Conservation (phyloP, 2,888 invertebrate genomes). For the Metellina segmentata region DNA sequence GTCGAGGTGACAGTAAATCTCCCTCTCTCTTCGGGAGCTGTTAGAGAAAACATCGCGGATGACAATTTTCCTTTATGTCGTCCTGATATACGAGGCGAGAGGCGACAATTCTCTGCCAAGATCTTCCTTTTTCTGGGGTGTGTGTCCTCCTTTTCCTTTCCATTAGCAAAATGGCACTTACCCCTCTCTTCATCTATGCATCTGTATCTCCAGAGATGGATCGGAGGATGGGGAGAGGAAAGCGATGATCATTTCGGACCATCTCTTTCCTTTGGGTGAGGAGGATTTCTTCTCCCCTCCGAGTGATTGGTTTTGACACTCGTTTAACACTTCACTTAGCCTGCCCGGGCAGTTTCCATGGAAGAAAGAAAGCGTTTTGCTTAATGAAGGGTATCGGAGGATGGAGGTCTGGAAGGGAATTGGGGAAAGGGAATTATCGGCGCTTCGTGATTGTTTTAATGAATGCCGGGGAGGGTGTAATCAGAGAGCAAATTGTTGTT, state of each 20-base stretch:
- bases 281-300: constrained; percentile 8
- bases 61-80: constrained; percentile 61
- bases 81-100: constrained; percentile 56
- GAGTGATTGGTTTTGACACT: constrained; percentile 69
- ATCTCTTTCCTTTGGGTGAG: constrained; percentile 1
- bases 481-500: neutral
- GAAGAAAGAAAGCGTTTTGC: constrained; percentile 29
- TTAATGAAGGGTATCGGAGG: neutral
- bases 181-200: constrained; percentile 12
- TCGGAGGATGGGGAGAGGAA: constrained; percentile 4
- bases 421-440: neutral
- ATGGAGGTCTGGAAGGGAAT: neutral
- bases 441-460: neutral
- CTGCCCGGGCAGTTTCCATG: neutral
- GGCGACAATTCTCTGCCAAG: constrained; percentile 49
- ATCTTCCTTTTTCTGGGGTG: no score
- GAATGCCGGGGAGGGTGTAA: neutral
- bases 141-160: constrained; percentile 37
- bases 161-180: constrained; percentile 58
- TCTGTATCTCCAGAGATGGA: constrained; percentile 12
- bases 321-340: constrained; percentile 65
- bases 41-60: constrained; percentile 56
- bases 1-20: constrained; percentile 39
- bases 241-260: neutral
- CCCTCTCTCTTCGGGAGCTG: constrained; percentile 11